phyloP scores from a whole-genome alignment of 2,888 invertebrate species.

The Molanna angustata region DNA sequence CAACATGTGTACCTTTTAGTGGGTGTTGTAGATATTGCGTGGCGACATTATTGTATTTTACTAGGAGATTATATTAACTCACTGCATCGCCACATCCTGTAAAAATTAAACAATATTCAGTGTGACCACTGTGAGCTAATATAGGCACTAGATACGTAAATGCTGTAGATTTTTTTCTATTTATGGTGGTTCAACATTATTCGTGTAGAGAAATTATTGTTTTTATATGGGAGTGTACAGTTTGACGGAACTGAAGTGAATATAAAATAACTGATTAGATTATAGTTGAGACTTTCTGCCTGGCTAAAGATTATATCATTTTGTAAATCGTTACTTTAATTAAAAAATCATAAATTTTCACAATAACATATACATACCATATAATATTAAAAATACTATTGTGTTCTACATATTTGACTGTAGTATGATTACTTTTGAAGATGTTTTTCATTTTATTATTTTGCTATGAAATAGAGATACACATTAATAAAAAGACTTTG shows the following conservation, averaged over 20 bases:
- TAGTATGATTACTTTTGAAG: too few relatives aligned
- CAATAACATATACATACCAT: too few relatives aligned
- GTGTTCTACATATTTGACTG: neutral
- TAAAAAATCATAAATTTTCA: too few relatives aligned
- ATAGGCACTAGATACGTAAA: slow-evolving; percentile 23
- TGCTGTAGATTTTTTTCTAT: slow-evolving; percentile 21
- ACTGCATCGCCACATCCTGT: slow-evolving; percentile 23
- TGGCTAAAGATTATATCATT: too few relatives aligned
- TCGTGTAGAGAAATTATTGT: slow-evolving; percentile 22
- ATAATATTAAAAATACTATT: too few relatives aligned
- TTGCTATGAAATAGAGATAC: slow-evolving; percentile 20
- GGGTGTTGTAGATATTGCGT: slow-evolving; percentile 8
- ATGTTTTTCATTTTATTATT: slow-evolving; percentile 19
- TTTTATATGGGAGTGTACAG: slow-evolving; percentile 23
- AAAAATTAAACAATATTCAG: slow-evolving; percentile 17
- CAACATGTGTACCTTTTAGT: slow-evolving; percentile 3
- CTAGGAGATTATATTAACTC: neutral
- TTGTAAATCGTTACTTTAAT: too few relatives aligned
- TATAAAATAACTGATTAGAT: too few relatives aligned
- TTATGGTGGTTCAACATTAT: slow-evolving; percentile 26
- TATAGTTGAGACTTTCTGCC: too few relatives aligned
- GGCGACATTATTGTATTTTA: slow-evolving; percentile 1
- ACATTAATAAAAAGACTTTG: slow-evolving; percentile 11
- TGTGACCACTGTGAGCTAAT: slow-evolving; percentile 24
- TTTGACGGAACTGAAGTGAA: too few relatives aligned